Percentiles rank a stretch among this genome's conserved stretches.
Evolutionary conservation across 2,113 vertebrate species (phyloP).

Genomic region (Microcebus tavaratra): DNA sequence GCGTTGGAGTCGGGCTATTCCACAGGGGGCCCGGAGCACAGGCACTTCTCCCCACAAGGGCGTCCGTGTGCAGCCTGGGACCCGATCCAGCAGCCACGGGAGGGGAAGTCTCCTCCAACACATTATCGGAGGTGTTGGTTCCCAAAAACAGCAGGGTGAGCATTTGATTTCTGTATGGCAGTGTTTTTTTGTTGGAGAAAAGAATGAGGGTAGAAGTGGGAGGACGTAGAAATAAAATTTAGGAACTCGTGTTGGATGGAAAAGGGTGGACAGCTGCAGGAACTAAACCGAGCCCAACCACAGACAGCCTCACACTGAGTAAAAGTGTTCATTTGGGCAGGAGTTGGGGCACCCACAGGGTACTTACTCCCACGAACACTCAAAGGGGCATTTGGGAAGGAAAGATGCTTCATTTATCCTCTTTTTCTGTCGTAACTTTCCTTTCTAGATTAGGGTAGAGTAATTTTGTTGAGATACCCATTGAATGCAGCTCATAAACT

Average conservation of each 20-base stretch:
- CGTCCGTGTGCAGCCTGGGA: not conserved
- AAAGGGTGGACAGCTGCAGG: not conserved
- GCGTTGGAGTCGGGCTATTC: not conserved
- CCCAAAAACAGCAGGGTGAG: constrained; percentile 33
- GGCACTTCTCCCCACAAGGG: not conserved
- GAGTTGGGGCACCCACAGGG: not conserved
- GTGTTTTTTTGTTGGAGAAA: not conserved
- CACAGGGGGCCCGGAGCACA: not conserved
- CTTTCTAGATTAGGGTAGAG: not conserved
- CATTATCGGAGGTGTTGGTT: not conserved
- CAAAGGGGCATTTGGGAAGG: not conserved
- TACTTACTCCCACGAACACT: not conserved
- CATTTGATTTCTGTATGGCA: not conserved
- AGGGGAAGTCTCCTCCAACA: not conserved
- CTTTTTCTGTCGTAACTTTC: not conserved
- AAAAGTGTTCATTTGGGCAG: not conserved
- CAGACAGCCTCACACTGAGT: not conserved
- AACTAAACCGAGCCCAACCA: not conserved
- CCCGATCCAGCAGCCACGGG: not conserved
- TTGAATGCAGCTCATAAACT: not conserved
- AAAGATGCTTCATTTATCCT: not conserved
- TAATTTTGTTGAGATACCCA: constrained; percentile 7
- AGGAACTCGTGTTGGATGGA: not conserved
- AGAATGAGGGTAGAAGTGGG: not conserved
- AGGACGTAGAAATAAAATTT: constrained; percentile 5